phyloP scores from a whole-genome alignment of 2,888 invertebrate species.

The Apoda limacodes region DNA sequence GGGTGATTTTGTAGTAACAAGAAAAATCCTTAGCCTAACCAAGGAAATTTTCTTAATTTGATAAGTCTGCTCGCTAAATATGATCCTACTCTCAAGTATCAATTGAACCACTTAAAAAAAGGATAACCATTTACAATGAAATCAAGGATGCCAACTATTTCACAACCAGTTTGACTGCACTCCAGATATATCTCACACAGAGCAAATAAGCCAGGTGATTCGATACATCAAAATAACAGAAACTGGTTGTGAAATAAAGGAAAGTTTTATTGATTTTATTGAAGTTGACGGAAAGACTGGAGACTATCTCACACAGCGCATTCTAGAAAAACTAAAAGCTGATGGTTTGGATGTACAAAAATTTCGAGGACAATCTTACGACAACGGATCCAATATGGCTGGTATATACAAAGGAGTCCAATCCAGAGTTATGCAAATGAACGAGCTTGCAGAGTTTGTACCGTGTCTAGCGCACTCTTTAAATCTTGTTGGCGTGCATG shows the following conservation, averaged over 20 bases:
- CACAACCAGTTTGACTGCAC: slow-evolving; percentile 27
- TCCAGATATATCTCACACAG: slow-evolving; percentile 27
- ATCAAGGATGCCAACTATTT: slow-evolving; percentile 22
- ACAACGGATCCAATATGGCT: slow-evolving; percentile 28
- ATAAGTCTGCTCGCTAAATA: slow-evolving; percentile 23
- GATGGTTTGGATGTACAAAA: slow-evolving; percentile 23
- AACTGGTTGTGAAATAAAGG: slow-evolving; percentile 21
- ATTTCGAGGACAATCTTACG: slow-evolving; percentile 24
- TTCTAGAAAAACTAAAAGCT: slow-evolving; percentile 19
- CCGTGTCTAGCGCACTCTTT: slow-evolving; percentile 26
- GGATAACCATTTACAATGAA: slow-evolving; percentile 20
- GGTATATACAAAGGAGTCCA: slow-evolving; percentile 27
- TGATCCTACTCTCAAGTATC: slow-evolving; percentile 15
- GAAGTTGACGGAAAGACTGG: slow-evolving; percentile 24
- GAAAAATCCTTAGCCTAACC: slow-evolving; percentile 20
- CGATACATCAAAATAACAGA: slow-evolving; percentile 22
- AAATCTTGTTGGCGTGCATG: slow-evolving; percentile 25
- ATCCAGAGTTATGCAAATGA: slow-evolving; percentile 24
- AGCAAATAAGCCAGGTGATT: slow-evolving; percentile 27
- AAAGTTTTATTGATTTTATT: slow-evolving; percentile 28
- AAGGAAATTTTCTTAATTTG: slow-evolving; percentile 22
- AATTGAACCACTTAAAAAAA: slow-evolving; percentile 17
- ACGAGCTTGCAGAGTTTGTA: slow-evolving; percentile 25
- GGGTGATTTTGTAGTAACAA: too few relatives aligned
- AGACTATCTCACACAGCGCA: slow-evolving; percentile 18